A percentile compares a stretch with the other conserved stretches of the same genome.
Conservation (phyloP, 1,140 invertebrate species). For the Tribolium madens region DNA sequence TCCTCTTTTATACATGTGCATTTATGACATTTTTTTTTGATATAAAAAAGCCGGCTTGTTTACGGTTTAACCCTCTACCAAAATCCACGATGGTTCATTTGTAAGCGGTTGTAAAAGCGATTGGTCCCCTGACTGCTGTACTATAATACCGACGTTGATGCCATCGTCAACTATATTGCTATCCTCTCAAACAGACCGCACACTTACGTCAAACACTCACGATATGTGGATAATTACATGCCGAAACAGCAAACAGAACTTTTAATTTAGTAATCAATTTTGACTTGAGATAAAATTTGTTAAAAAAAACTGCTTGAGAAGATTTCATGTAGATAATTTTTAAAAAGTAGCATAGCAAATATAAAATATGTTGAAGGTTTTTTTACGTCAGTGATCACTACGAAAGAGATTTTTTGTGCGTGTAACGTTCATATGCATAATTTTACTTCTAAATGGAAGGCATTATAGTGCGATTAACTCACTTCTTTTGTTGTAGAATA, state of each 20-base stretch:
- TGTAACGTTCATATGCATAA: conserved; percentile 38
- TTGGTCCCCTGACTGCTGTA: conserved; percentile 64
- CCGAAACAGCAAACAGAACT: no score
- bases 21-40: conserved; percentile 23
- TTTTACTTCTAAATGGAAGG: conserved; percentile 57
- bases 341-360: no score
- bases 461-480: conserved; percentile 60
- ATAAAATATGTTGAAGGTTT: no score
- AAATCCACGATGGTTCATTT: conserved; percentile 56
- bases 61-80: conserved; percentile 5
- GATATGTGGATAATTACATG: no score
- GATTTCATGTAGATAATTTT: no score
- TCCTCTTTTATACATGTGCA: conserved; percentile 3
- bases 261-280: no score
- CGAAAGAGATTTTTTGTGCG: conserved; percentile 23
- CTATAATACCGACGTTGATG: conserved; percentile 61
- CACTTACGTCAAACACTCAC: conserved; percentile 48
- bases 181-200: conserved; percentile 63
- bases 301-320: no score
- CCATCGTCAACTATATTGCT: conserved; percentile 65
- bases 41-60: conserved; percentile 3
- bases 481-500: conserved; percentile 61
- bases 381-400: no score
- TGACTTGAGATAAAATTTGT: no score
- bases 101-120: conserved; percentile 61